These are phyloP conservation scores for Petrolisthes cinctipes DNA, from an alignment of 2,888 invertebrate genomes.

Conservation along the genomic window DNA sequence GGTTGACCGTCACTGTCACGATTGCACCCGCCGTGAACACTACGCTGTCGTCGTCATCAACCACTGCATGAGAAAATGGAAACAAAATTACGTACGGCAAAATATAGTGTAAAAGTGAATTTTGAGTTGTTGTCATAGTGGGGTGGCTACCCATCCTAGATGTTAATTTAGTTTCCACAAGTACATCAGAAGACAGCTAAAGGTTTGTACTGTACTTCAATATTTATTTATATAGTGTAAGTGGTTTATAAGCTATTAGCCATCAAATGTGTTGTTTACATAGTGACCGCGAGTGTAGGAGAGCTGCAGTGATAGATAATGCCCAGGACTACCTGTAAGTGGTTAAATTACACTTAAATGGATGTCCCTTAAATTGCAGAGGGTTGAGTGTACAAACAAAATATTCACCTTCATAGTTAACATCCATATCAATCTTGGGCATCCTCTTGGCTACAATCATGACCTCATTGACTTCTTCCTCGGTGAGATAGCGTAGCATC, in stretches of 20 bases:
- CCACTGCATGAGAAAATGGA: conserved; percentile 75
- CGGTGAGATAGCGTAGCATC: conserved; percentile 84
- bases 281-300: too few species aligned
- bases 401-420: conserved; percentile 87
- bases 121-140: too few species aligned
- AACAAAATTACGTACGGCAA: too few species aligned
- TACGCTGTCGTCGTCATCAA: conserved; percentile 96
- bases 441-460: conserved; percentile 71
- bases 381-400: conserved; percentile 20
- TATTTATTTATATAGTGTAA: too few species aligned
- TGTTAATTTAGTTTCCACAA: too few species aligned
- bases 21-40: conserved; percentile 97
- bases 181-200: too few species aligned
- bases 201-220: too few species aligned
- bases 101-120: too few species aligned
- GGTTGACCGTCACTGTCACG: conserved; percentile 93
- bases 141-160: too few species aligned
- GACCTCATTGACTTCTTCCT: conserved; percentile 92
- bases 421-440: conserved; percentile 91
- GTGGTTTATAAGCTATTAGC: too few species aligned
- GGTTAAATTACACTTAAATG: neutral
- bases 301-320: neutral
- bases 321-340: neutral
- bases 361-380: neutral
- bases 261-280: too few species aligned